Conservation (phyloP, 2,797 vertebrate genomes). For the Intellagama lesueurii region DNA sequence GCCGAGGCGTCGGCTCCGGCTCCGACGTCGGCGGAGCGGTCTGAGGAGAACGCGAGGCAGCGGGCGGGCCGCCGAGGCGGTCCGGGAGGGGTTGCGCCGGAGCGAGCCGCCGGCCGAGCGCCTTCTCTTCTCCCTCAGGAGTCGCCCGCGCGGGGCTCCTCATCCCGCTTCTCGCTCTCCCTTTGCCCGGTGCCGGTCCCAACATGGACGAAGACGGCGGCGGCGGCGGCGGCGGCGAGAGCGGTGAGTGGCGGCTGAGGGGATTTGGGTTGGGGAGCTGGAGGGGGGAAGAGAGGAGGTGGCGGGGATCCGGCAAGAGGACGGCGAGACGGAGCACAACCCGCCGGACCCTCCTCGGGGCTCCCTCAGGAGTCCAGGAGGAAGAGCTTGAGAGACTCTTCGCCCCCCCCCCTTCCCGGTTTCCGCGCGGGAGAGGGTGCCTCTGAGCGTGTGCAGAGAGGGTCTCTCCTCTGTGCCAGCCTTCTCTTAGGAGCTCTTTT, state of each 20-base stretch:
- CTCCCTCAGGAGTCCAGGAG: too few relatives aligned
- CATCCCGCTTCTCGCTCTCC: neutral
- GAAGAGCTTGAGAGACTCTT: neutral
- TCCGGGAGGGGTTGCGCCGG: neutral
- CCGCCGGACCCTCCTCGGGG: too few relatives aligned
- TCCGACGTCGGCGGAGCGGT: neutral
- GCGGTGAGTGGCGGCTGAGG: constrained; percentile 69
- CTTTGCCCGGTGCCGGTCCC: constrained; percentile 32
- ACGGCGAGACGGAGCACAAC: too few relatives aligned
- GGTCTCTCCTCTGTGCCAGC: too few relatives aligned
- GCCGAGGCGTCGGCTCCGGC: constrained; percentile 21
- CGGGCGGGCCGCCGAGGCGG: neutral
- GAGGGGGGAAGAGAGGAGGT: neutral
- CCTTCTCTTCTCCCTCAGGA: neutral
- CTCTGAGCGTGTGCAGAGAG: constrained; percentile 1
- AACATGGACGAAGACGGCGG: constrained; percentile 79
- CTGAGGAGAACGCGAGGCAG: constrained; percentile 31
- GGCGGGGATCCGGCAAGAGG: neutral
- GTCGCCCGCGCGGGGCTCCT: neutral
- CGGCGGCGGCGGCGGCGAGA: constrained; percentile 64
- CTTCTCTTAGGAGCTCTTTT: neutral
- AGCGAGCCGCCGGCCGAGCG: neutral
- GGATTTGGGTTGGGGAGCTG: neutral
- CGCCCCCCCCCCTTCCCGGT: neutral
- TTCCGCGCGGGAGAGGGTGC: neutral